These are phyloP conservation scores for Chironomus striatipennis DNA, from an alignment of 1,140 invertebrate genomes.

Conservation along the genomic window DNA sequence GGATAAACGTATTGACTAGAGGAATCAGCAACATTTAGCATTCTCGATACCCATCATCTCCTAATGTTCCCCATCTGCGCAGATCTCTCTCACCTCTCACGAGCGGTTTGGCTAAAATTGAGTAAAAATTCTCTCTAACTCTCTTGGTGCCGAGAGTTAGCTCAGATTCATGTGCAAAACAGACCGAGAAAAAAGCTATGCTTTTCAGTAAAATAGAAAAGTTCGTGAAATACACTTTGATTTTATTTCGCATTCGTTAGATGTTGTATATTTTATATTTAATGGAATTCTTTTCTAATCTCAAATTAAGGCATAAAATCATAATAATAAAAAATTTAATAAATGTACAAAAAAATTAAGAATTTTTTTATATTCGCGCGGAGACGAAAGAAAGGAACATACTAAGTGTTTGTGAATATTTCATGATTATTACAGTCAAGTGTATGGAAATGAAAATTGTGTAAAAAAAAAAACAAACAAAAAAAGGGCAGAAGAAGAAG, in stretches of 20 bases:
- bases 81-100: not conserved
- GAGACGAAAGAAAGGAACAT: not conserved
- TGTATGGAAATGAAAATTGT: too few species aligned
- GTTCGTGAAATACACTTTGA: slow-evolving; percentile 16
- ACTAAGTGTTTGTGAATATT: not conserved
- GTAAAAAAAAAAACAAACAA: too few species aligned
- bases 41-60: not conserved
- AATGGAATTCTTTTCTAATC: too few species aligned
- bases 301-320: too few species aligned
- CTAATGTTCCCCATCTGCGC: not conserved
- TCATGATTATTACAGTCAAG: not conserved
- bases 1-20: not conserved
- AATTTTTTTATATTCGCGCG: slow-evolving; percentile 3
- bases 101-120: too few species aligned
- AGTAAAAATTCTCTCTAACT: not conserved
- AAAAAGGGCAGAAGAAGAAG: too few species aligned
- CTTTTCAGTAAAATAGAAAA: slow-evolving; percentile 21
- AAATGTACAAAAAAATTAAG: not conserved
- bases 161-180: not conserved
- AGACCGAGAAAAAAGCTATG: not conserved
- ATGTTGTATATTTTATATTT: slow-evolving; percentile 1
- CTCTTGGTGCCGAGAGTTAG: not conserved
- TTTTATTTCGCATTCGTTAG: slow-evolving; percentile 4
- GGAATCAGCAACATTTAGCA: too few species aligned
- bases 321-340: not conserved